phyloP scores from a whole-genome alignment of 1,140 invertebrate genomes.

The Lordiphosa clarofinis region DNA sequence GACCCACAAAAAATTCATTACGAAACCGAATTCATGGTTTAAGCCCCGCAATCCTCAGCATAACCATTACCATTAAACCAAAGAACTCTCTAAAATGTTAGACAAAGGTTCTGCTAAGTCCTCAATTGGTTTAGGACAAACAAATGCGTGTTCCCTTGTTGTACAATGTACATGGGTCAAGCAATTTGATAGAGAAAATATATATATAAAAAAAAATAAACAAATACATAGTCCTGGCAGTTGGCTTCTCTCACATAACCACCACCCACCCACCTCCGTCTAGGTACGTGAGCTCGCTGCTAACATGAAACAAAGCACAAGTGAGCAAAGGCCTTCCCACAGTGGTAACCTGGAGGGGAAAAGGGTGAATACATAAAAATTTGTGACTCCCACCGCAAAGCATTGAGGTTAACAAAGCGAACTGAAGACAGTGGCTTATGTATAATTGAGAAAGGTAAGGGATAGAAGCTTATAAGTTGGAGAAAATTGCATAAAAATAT shows the following conservation, averaged over 20 bases:
- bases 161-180: conserved; percentile 52
- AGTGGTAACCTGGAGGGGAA: conserved; percentile 35
- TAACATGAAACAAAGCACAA: conserved; percentile 42
- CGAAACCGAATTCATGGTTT: no score
- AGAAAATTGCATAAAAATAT: no score
- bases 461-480: not conserved
- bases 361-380: conserved; percentile 73
- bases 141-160: not conserved
- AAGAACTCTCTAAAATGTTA: conserved; percentile 15
- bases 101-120: conserved; percentile 26
- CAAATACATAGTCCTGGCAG: conserved; percentile 9
- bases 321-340: conserved; percentile 22
- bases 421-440: conserved; percentile 16
- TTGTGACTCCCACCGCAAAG: conserved; percentile 53
- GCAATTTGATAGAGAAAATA: conserved; percentile 16
- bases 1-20: no score
- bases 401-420: conserved; percentile 18
- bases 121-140: conserved; percentile 33
- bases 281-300: no score
- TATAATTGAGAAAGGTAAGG: not conserved
- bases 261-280: conserved; percentile 17
- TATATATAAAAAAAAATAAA: no score
- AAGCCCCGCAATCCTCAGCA: no score
- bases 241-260: conserved; percentile 18
- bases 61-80: no score